Conservation (phyloP, 2,113 vertebrate genomes). For the Archocentrus centrarchus region DNA sequence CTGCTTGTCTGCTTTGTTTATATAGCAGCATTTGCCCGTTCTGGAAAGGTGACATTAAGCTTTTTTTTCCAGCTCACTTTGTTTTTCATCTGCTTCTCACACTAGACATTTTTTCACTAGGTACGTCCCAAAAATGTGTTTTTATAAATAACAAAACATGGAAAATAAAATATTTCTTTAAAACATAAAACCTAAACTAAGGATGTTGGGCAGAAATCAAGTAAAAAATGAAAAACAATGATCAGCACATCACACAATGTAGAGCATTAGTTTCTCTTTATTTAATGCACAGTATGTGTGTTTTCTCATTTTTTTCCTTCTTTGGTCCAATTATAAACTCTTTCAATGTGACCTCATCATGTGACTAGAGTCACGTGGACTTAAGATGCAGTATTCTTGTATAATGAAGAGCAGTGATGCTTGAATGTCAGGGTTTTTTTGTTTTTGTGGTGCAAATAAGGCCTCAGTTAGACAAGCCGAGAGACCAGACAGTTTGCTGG, state of each 20-base stretch:
- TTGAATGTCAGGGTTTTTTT: rapidly evolving
- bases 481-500: not conserved
- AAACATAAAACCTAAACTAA: not conserved
- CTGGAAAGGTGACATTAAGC: not conserved
- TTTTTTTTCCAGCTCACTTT: not conserved
- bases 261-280: not conserved
- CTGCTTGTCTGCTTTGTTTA: not conserved
- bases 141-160: not conserved
- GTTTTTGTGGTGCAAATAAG: not conserved
- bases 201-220: not conserved
- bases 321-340: not conserved
- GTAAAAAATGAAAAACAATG: not conserved
- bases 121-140: not conserved
- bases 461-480: not conserved
- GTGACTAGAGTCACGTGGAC: not conserved
- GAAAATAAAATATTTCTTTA: not conserved
- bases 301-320: no score
- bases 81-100: conserved; percentile 2
- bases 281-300: no score
- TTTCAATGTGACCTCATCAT: not conserved
- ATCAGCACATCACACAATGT: not conserved
- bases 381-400: not conserved
- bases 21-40: not conserved
- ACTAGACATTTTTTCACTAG: not conserved
- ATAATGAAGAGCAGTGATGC: not conserved